Evolutionary conservation across 2,113 vertebrate genomes (phyloP).

Genomic region (Dolichotis patagonum): DNA sequence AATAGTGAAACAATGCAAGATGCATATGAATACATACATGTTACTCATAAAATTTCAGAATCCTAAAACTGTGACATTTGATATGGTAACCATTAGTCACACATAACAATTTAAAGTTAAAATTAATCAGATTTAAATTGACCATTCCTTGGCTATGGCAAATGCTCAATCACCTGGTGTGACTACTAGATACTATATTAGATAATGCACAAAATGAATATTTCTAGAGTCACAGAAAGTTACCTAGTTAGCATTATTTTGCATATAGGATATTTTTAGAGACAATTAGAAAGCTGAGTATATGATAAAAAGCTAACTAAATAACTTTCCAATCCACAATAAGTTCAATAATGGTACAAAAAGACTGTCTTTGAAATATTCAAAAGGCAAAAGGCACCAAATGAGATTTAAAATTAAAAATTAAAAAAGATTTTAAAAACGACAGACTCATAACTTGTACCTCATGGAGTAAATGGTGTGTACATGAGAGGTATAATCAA

Average conservation of each 20-base stretch:
- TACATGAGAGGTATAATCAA: neutral
- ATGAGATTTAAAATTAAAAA: slow-evolving; percentile 31
- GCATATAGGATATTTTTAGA: neutral
- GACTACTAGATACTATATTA: neutral
- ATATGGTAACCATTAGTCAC: neutral
- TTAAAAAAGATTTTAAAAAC: neutral
- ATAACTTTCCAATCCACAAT: neutral
- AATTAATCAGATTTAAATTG: slow-evolving; percentile 30
- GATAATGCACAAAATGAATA: neutral
- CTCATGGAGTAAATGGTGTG: neutral
- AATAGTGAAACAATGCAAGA: slow-evolving; percentile 13
- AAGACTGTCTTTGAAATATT: slow-evolving; percentile 5
- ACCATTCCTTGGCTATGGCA: neutral
- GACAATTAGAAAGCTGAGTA: neutral
- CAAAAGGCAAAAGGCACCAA: neutral
- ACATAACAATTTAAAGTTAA: neutral
- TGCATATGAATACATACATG: neutral
- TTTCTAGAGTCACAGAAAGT: neutral
- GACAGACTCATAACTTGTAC: neutral
- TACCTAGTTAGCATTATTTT: neutral
- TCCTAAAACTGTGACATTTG: neutral
- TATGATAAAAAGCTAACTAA: neutral
- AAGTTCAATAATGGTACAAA: neutral
- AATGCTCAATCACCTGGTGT: neutral
- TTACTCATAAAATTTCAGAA: slow-evolving; percentile 17